These are phyloP conservation scores for Butorides virescens DNA, from an alignment of 2,113 vertebrate species.

Conservation along the genomic window DNA sequence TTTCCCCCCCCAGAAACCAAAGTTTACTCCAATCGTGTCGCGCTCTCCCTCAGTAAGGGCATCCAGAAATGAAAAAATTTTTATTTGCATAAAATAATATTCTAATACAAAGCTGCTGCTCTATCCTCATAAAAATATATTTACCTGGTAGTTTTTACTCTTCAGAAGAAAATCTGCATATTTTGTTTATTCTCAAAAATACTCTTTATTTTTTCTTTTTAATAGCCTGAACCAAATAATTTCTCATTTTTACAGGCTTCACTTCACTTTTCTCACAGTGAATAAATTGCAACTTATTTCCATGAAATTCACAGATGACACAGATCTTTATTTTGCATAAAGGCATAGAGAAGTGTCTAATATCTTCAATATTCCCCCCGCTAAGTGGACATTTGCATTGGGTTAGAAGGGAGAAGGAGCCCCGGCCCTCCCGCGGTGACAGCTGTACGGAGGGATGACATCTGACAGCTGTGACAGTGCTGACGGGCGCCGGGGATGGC, in stretches of 20 bases:
- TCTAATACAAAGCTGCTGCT: background rate
- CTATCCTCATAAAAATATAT: constrained; percentile 23
- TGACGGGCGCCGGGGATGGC: constrained; percentile 88
- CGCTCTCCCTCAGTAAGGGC: background rate
- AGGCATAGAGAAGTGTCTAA: constrained; percentile 98
- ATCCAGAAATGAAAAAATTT: background rate
- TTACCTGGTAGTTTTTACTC: constrained; percentile 27
- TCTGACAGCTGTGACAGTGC: constrained; percentile 99
- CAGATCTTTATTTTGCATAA: constrained; percentile 99
- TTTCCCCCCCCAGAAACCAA: background rate
- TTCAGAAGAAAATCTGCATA: constrained; percentile 49
- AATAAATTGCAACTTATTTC: constrained; percentile 98
- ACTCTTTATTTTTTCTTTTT: constrained; percentile 69
- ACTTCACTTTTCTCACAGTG: constrained; percentile 88
- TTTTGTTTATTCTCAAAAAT: constrained; percentile 77
- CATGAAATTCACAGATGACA: constrained; percentile 98
- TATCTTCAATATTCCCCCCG: constrained; percentile 94
- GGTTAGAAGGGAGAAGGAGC: constrained; percentile 80
- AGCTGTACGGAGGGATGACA: constrained; percentile 95
- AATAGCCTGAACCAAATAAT: constrained; percentile 98
- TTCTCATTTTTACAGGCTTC: constrained; percentile 92
- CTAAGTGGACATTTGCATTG: constrained; percentile 99
- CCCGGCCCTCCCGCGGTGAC: constrained; percentile 93
- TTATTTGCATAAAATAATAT: background rate
- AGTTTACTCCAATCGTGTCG: background rate